A percentile compares a stretch with the other conserved stretches of the same genome.
These are phyloP conservation scores for Nemopilema nomurai DNA, from an alignment of 30 jellyfish, hydroid and myxozoan genomes.

Conservation along the genomic window DNA sequence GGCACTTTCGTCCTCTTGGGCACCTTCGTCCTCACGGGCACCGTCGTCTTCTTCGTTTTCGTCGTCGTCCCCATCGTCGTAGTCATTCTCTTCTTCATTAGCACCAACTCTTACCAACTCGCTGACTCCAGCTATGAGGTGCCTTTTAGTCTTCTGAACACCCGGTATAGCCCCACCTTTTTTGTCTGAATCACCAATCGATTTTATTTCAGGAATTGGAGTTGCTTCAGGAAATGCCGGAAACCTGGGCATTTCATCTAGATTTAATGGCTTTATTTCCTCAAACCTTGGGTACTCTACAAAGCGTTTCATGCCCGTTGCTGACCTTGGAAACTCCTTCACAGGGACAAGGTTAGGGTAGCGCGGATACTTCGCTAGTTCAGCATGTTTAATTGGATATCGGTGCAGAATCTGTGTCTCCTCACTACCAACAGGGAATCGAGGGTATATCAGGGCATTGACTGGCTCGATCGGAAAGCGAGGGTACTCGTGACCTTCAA, in stretches of 20 bases:
- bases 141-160: neutral
- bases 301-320: constrained; percentile 20
- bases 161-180: neutral
- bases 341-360: constrained; percentile 18
- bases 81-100: constrained; percentile 24
- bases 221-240: constrained; percentile 53
- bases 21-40: neutral
- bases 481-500: constrained; percentile 32
- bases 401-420: constrained; percentile 6
- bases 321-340: constrained; percentile 43
- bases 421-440: constrained; percentile 31
- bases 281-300: constrained; percentile 56
- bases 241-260: constrained; percentile 37
- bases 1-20: constrained; percentile 1
- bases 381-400: constrained; percentile 6
- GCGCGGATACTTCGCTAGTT: constrained; percentile 23
- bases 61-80: constrained; percentile 40
- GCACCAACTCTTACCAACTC: neutral
- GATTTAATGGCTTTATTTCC: constrained; percentile 40
- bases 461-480: constrained; percentile 36
- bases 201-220: constrained; percentile 63
- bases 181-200: constrained; percentile 46
- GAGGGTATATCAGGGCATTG: constrained; percentile 23
- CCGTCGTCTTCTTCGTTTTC: constrained; percentile 39
- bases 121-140: constrained; percentile 2